Base-by-base conservation (phyloP, 2,888 invertebrate genomes). In the Calameuta pallipes region DNA sequence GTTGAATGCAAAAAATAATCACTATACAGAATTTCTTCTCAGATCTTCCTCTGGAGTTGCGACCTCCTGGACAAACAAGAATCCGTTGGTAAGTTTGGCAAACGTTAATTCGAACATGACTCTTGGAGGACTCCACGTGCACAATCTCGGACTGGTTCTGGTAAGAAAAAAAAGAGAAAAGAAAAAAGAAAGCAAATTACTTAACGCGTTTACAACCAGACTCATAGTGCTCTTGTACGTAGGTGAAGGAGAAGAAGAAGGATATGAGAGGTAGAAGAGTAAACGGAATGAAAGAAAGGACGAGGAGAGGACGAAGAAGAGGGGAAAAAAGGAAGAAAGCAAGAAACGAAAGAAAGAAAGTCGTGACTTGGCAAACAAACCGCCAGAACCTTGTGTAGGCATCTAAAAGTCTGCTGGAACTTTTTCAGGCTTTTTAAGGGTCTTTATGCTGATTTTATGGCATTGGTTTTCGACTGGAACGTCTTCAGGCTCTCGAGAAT, bases 111-210 rank as follows among this genome's bases (percentile, higher is more conserved):
- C 73, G 80, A 76, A 30, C 36, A 75, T 56, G 41, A 56, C 41
- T 56, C 1, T 56, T 15, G 41, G 41, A 23, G 23, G 41, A 56
- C 41, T 56, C 41, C 41, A 9, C 41, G 23, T 23, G 23, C 9
- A 56, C 41, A 23, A 70, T 71, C 41, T 75, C 37, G 31, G 76
- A 76, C 69, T 35, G 15, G 23, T 75, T 37, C 69, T 80, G 74
- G 76, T 71, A 80, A 80, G 81, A 73, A 78, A 78, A 82, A 84
- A 80, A 80, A 83, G 84, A 4, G 1, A 1, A 41, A 4, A 4
- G 0, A 30, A 71, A 30, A 71, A 15, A 35, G 73, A 68, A 36
- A 73, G 85, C 82, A 85, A 85, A 86, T 85, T 85, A 85, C 85
- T 85, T 85, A 84, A 82, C 84, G 84, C 81, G 80, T 80, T 81